A percentile compares a stretch with the other conserved stretches of the same genome.
Evolutionary conservation across 2,113 vertebrate genomes (phyloP).

Genomic region (western clawed frog (Xenopus tropicalis)): UCB_Xtro_10.0 CM004447.2:12590501-12591000

Average conservation of each 20-base stretch:
- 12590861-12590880: neutral
- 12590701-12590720: slow-evolving; percentile 24
- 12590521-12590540: slow-evolving; percentile 52
- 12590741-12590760: slow-evolving; percentile 18
- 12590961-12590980: too few species aligned
- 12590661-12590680: slow-evolving; percentile 26
- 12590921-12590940: neutral
- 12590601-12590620: neutral
- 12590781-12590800: neutral
- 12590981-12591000: too few species aligned
- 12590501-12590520: slow-evolving; percentile 7
- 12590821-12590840: neutral
- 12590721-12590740: slow-evolving; percentile 35
- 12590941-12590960: neutral
- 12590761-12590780: slow-evolving; percentile 6
- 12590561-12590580: slow-evolving; percentile 33
- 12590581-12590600: slow-evolving; percentile 16
- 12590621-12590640: slow-evolving; percentile 28
- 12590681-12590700: slow-evolving; percentile 21
- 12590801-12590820: neutral
- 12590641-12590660: slow-evolving; percentile 8
- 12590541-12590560: slow-evolving; percentile 53
- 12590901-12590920: neutral
- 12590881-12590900: neutral
- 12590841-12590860: neutral